These are phyloP conservation scores for Acestrorhynchus altus DNA, from an alignment of 2,797 vertebrate genomes.

Conservation along the genomic window DNA sequence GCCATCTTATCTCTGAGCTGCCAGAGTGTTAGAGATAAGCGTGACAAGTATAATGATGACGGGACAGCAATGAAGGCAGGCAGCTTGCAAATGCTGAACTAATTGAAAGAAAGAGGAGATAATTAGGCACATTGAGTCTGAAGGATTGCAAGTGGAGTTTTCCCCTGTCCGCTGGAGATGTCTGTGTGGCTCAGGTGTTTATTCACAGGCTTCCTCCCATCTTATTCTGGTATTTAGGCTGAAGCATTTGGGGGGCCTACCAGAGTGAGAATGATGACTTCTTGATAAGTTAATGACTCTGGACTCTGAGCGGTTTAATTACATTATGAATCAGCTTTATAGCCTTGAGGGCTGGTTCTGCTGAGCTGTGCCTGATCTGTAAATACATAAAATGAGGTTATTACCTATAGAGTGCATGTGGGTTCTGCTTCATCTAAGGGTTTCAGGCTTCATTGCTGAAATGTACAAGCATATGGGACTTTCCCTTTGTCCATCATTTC, in stretches of 20 bases:
- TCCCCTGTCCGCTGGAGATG: constrained; percentile 27
- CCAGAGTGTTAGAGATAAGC: constrained; percentile 32
- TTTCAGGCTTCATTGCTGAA: constrained; percentile 19
- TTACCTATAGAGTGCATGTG: constrained; percentile 2
- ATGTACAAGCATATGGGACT: constrained; percentile 1
- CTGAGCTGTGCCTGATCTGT: constrained; percentile 11
- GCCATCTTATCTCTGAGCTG: not conserved
- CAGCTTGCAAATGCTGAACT: constrained; percentile 43
- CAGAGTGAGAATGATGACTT: constrained; percentile 46
- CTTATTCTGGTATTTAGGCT: constrained; percentile 41
- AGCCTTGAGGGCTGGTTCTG: constrained; percentile 17
- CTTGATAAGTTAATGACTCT: constrained; percentile 49
- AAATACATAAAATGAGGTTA: constrained; percentile 20
- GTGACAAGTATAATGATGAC: constrained; percentile 5
- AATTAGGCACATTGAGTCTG: constrained; percentile 48
- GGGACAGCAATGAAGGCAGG: constrained; percentile 43
- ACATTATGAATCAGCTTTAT: constrained; percentile 52
- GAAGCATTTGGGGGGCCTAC: constrained; percentile 38
- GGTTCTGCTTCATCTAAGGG: not conserved
- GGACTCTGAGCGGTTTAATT: constrained; percentile 44
- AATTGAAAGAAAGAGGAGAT: constrained; percentile 55
- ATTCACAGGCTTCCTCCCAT: constrained; percentile 53
- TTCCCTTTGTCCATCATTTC: not conserved
- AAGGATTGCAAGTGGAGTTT: constrained; percentile 43
- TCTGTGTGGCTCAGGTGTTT: constrained; percentile 54